Conservation (phyloP, 2,113 vertebrate species). For the Lophura nycthemera region DNA sequence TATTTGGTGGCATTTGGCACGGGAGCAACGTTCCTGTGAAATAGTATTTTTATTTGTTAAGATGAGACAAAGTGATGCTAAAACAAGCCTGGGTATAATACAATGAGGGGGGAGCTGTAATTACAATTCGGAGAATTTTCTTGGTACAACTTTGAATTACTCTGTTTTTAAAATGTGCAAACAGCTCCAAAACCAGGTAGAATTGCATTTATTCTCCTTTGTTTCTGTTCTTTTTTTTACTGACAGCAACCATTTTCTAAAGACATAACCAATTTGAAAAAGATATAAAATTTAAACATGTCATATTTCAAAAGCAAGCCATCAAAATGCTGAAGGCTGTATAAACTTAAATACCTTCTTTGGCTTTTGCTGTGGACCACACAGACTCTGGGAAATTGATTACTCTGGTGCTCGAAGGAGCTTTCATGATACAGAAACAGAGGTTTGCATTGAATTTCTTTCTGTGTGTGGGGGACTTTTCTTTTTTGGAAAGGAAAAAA, state of each 20-base stretch:
- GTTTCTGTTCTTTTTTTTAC: neutral
- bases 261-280: constrained; percentile 23
- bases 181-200: neutral
- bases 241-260: constrained; percentile 22
- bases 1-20: neutral
- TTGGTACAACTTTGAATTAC: neutral
- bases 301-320: constrained; percentile 34
- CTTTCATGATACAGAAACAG: constrained; percentile 58
- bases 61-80: neutral
- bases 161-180: neutral
- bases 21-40: neutral
- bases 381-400: constrained; percentile 52
- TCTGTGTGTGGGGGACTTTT: constrained; percentile 40
- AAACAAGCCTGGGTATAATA: neutral
- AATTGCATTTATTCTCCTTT: neutral
- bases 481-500: constrained; percentile 3
- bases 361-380: constrained; percentile 57
- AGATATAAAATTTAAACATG: constrained; percentile 32
- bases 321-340: constrained; percentile 49
- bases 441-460: constrained; percentile 60
- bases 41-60: neutral
- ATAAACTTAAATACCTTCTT: constrained; percentile 65
- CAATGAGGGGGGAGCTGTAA: neutral
- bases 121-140: neutral
- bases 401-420: constrained; percentile 46